A percentile compares a stretch with the other conserved stretches of the same genome.
Conservation (phyloP, 2,113 vertebrate species). For the Polypterus bichir region DNA sequence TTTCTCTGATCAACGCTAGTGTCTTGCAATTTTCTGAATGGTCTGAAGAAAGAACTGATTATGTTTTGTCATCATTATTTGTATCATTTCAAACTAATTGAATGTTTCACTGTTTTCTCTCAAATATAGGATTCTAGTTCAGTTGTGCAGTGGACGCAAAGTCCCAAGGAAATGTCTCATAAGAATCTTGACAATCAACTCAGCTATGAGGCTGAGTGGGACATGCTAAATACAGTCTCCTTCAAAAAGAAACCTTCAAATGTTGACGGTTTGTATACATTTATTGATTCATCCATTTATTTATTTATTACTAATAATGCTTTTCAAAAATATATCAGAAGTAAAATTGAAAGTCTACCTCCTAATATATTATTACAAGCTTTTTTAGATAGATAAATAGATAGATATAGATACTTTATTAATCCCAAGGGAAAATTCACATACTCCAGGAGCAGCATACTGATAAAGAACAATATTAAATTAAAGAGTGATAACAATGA, state of each 20-base stretch:
- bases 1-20: too few species aligned
- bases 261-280: conserved; percentile 53
- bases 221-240: conserved; percentile 83
- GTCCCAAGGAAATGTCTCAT: conserved; percentile 48
- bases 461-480: too few species aligned
- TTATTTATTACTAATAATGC: too few species aligned
- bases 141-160: conserved; percentile 79
- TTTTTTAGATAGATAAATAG: too few species aligned
- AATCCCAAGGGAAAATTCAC: too few species aligned
- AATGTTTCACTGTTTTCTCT: neutral
- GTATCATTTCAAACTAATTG: conserved; percentile 10
- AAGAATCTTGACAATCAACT: conserved; percentile 56
- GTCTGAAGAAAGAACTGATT: neutral
- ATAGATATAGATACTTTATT: too few species aligned
- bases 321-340: too few species aligned
- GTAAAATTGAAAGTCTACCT: too few species aligned
- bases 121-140: conserved; percentile 84
- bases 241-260: conserved; percentile 75
- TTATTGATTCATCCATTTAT: too few species aligned
- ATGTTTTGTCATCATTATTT: conserved; percentile 14
- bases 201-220: conserved; percentile 92
- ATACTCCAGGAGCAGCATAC: too few species aligned
- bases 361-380: too few species aligned
- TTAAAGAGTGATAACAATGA: too few species aligned
- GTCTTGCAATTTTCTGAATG: neutral